Evolutionary conservation across 1,140 invertebrate genomes (phyloP).

Genomic region (Papilio xuthus): DNA sequence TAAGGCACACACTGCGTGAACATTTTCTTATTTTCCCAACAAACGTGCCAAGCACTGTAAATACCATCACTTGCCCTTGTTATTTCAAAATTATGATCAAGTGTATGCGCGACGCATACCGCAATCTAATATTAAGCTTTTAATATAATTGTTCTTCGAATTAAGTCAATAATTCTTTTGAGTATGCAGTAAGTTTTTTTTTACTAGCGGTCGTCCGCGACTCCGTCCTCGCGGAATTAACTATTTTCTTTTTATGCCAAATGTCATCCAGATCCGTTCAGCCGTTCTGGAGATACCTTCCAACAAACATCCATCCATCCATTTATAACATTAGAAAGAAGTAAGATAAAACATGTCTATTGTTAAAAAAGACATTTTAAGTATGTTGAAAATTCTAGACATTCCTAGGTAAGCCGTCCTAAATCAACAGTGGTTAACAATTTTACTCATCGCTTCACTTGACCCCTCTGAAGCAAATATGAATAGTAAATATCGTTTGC

Average conservation of each 20-base stretch:
- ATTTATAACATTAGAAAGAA: no score
- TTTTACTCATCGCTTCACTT: background rate
- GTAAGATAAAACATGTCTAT: background rate
- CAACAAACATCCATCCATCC: no score
- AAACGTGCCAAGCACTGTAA: slow-evolving; percentile 79
- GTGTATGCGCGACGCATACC: background rate
- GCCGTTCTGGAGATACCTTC: no score
- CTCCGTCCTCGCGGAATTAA: no score
- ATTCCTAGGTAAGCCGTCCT: background rate
- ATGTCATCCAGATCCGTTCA: no score
- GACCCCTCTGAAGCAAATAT: background rate
- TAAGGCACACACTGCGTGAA: slow-evolving; percentile 75
- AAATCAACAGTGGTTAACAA: background rate
- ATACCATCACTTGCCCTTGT: slow-evolving; percentile 56
- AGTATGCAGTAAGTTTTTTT: background rate
- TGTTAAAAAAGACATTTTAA: background rate
- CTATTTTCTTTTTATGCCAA: no score
- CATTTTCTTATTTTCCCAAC: slow-evolving; percentile 75
- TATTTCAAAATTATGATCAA: slow-evolving; percentile 45
- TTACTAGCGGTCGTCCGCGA: no score
- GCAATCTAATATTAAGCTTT: background rate
- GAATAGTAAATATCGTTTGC: slow-evolving; percentile 6
- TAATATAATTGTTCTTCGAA: background rate
- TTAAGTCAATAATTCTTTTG: background rate
- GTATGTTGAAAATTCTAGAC: background rate